phyloP scores from a whole-genome alignment of 2,113 vertebrate genomes.

The Uropsilus gracilis region DNA sequence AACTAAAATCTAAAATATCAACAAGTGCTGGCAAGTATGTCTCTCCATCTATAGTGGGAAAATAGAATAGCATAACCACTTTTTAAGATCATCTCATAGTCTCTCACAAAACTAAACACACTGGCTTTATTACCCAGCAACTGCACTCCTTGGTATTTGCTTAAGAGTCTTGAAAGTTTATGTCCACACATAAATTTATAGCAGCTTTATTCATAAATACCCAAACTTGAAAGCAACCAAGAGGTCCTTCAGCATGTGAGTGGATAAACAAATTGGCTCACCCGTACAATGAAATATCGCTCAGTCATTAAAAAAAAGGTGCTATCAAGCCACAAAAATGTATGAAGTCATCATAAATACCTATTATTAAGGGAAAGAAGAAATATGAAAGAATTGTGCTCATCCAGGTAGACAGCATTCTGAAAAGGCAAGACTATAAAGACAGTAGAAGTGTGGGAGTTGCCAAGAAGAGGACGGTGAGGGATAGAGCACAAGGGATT shows the following conservation, averaged over 20 bases:
- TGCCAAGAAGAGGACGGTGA: background rate
- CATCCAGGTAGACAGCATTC: background rate
- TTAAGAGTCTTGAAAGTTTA: background rate
- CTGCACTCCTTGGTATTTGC: background rate
- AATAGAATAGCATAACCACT: background rate
- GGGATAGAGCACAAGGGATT: background rate
- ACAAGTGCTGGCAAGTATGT: background rate
- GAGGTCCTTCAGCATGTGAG: background rate
- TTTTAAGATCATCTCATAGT: background rate
- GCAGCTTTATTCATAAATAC: background rate
- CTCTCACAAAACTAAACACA: background rate
- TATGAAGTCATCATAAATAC: background rate
- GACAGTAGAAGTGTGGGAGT: background rate
- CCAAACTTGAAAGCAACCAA: slow-evolving; percentile 21
- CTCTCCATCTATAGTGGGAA: background rate
- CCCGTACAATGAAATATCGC: background rate
- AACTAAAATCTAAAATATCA: background rate
- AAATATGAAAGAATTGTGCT: background rate
- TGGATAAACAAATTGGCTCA: background rate
- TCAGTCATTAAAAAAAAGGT: slow-evolving; percentile 31
- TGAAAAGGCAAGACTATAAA: background rate
- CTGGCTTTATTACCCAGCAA: background rate
- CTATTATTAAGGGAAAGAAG: slow-evolving; percentile 12
- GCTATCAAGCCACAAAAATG: background rate
- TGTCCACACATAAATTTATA: slow-evolving; percentile 14